Evolutionary conservation across 2,888 invertebrate species (phyloP), one percentile per base, ranked within the genome.

Genomic region (Corythucha ciliata): DNA sequence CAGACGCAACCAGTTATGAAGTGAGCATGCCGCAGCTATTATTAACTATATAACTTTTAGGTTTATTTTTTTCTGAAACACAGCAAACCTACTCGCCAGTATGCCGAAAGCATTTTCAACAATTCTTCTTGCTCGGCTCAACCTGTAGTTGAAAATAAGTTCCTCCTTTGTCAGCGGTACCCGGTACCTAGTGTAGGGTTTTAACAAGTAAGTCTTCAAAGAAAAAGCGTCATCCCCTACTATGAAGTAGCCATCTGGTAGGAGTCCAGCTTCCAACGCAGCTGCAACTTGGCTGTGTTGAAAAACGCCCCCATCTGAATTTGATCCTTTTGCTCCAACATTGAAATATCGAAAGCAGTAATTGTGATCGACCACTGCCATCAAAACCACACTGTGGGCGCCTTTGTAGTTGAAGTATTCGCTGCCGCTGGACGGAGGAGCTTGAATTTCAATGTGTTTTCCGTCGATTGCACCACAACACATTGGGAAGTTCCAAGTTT

Each of bases 351-450:
- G 10, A 14, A 41, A 41, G 4, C 41, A 14, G 10, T 41, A 41
- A 41, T 41, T n/a, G n/a, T 10, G 25, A 12, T 25, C 61, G 8
- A 60, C 62, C 32, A 60, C 25, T 27, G 62, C 62, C 52, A 63
- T 48, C 27, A 63, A 54, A 20, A 63, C 58, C 14, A 59, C 56
- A 37, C 61, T 61, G 39, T 60, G 55, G n/a, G 21, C 21, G 41
- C 54, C 52, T 58, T 62, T 62, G 53, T 63, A 62, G 53, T 62
- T 62, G 34, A 44, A 62, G 41, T 50, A 58, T 40, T 47, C 32
- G 47, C 58, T 58, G 34, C 60, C 63, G 55, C 57, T 51, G 24
- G 57, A 42, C 6, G 56, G 47, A 34, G 60, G 59, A 24, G 59
- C 58, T 32, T 52, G 45, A 48, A 62, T 61, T 33, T 25, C 33